These are phyloP conservation scores for Palythoa grandis DNA, from an alignment of 92 coral and sea anemone genomes.

Conservation along the genomic window DNA sequence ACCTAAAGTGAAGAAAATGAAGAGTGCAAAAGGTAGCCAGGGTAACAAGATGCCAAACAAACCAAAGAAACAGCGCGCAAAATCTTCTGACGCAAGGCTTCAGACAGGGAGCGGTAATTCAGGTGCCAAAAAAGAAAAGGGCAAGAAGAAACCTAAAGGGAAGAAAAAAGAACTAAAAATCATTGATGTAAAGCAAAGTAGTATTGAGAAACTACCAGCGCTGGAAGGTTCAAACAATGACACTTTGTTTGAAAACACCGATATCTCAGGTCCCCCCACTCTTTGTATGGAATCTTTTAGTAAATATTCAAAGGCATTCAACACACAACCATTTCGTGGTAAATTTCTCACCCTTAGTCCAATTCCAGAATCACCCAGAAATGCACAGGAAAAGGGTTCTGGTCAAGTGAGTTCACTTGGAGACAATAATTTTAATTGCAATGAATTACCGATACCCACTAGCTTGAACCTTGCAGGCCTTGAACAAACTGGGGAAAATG, in stretches of 20 bases:
- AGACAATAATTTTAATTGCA: background rate
- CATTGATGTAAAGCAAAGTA: slow-evolving; percentile 78
- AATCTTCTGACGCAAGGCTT: background rate
- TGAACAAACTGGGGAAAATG: background rate
- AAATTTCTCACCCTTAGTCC: slow-evolving; percentile 75
- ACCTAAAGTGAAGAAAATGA: slow-evolving; percentile 44
- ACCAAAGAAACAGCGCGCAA: slow-evolving; percentile 14
- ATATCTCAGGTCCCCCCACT: slow-evolving; percentile 69
- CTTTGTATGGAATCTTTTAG: slow-evolving; percentile 50
- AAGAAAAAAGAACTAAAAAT: slow-evolving; percentile 58
- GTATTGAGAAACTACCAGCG: slow-evolving; percentile 30
- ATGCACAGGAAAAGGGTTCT: background rate
- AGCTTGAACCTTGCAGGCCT: background rate
- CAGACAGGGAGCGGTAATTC: background rate
- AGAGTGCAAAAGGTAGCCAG: slow-evolving; percentile 51
- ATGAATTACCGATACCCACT: background rate
- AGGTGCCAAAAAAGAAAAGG: slow-evolving; percentile 51
- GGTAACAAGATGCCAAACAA: slow-evolving; percentile 30
- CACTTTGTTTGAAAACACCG: slow-evolving; percentile 54
- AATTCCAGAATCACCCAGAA: slow-evolving; percentile 85
- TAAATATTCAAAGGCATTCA: slow-evolving; percentile 52
- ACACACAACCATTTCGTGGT: slow-evolving; percentile 55
- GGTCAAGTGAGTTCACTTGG: background rate
- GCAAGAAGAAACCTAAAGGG: slow-evolving; percentile 54
- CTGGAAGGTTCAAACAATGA: slow-evolving; percentile 26